Evolutionary conservation across 2,113 vertebrate species (phyloP), one percentile per base, ranked within the genome.

Genomic region (Sialia sialis): DNA sequence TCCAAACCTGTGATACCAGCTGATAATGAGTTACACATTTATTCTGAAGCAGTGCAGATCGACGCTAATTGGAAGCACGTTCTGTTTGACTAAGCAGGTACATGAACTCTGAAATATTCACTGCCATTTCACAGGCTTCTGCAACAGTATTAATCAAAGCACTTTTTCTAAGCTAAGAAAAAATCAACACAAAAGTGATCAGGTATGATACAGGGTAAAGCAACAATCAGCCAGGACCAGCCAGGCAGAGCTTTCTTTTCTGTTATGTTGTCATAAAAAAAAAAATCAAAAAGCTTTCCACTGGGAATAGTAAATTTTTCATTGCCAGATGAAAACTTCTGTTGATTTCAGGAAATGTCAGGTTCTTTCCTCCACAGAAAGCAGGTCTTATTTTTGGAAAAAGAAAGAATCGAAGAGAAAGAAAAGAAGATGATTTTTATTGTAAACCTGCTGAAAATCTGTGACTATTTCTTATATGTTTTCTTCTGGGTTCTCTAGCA

Each of bases 21-120:
- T 97, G 96, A 96, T 95, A 93, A 97, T 94, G 54, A 88, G 70
- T 91, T 96, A 84, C 96, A 95, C 89, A 87, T 97, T 97, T 97
- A 82, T 92, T 67, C 46, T 97, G 97, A 97, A 96, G 56, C 77
- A 84, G 90, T 56, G 17, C 97, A 97, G 97, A 36, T 32, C 30
- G 54, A 92, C 1, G 3, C 41, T 97, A 97, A 98, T 96, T 96
- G 96, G 94, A 98, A 98, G 90, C 96, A 97, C 7, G 39, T 44
- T 94, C 76, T 64, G 84, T 73, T 86, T 93, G 90, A 93, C 89
- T 77, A 78, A 97, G 94, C 88, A 96, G 94, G 95, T 91, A 93
- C 62, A 90, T 54, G 75, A 75, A 59, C 68, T 90, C 87, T 73
- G 80, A 93, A 95, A 87, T 75, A 79, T 73, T 94, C 94, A 55